Evolutionary conservation across 2,797 vertebrate species (phyloP).

Genomic region (Enteromius trimaculatus): DNA sequence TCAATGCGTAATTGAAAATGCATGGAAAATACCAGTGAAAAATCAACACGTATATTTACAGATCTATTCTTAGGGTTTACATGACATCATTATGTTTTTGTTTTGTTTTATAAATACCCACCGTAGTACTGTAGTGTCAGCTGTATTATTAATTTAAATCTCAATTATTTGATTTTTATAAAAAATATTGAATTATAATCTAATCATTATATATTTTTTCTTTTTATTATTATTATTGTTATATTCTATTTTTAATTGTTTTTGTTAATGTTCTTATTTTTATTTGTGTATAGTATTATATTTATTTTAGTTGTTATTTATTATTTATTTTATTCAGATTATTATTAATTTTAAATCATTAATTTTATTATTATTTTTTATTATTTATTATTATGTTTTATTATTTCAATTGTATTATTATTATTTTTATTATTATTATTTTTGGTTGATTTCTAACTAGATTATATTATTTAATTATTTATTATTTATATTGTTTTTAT

Average conservation of each 20-base stretch:
- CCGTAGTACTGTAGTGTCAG: background rate
- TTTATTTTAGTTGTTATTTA: background rate
- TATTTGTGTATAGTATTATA: background rate
- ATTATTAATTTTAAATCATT: background rate
- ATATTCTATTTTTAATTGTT: background rate
- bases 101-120: background rate
- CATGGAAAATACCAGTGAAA: background rate
- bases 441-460: background rate
- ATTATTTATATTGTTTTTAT: background rate
- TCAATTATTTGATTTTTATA: too few relatives aligned
- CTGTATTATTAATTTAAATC: background rate
- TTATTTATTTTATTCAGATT: background rate
- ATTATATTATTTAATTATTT: background rate
- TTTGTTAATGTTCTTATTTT: background rate
- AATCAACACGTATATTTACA: background rate
- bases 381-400: too few relatives aligned
- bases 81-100: too few relatives aligned
- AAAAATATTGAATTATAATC: background rate
- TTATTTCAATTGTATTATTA: background rate
- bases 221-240: background rate
- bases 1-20: background rate
- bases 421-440: background rate
- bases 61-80: background rate
- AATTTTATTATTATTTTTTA: background rate
- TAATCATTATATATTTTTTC: background rate